Evolutionary conservation across 2,113 vertebrate species (phyloP).

Genomic region (Thalassarche chlororhynchos): DNA sequence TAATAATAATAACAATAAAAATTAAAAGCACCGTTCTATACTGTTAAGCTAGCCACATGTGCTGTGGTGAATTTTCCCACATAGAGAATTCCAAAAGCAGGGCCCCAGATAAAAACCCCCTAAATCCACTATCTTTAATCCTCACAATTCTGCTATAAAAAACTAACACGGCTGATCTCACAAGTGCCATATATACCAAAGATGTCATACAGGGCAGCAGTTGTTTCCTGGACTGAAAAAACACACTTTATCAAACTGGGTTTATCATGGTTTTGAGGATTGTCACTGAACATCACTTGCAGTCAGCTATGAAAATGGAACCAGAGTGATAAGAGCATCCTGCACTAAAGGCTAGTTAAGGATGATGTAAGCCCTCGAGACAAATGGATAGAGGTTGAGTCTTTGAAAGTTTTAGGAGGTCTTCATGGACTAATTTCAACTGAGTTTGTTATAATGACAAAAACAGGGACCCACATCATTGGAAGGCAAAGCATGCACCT

Average conservation of each 20-base stretch:
- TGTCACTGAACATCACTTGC: background rate
- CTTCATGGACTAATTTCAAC: background rate
- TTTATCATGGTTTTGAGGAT: background rate
- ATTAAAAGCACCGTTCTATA: background rate
- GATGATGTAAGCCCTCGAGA: background rate
- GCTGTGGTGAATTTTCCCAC: background rate
- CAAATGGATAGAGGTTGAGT: background rate
- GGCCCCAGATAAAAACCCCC: background rate
- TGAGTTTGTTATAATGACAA: background rate
- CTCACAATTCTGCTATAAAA: background rate
- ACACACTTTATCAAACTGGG: background rate
- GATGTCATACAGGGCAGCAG: background rate
- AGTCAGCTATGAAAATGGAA: background rate
- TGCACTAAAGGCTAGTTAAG: background rate
- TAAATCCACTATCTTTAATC: background rate
- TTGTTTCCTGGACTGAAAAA: background rate
- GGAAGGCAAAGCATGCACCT: background rate
- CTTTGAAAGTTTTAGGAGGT: background rate
- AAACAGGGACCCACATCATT: background rate
- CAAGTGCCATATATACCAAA: background rate
- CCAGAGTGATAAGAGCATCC: background rate
- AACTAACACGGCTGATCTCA: background rate
- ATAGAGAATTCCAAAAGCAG: background rate
- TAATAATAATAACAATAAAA: background rate
- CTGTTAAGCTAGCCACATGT: background rate